These are phyloP conservation scores for Caenorhabditis doughertyi DNA, from an alignment of 2,888 invertebrate species.

Conservation along the genomic window DNA sequence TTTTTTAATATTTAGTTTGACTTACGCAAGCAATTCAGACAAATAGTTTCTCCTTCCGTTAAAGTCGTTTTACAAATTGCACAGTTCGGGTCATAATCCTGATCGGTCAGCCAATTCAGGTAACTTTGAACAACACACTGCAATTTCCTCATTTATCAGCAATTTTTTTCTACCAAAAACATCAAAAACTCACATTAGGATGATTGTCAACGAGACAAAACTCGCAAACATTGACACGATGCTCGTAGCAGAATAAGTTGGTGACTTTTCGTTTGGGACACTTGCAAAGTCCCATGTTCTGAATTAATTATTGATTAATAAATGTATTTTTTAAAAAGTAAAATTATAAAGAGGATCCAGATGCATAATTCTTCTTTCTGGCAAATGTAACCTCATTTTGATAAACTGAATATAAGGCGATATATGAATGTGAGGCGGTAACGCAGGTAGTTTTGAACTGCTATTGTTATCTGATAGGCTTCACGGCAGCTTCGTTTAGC, in stretches of 20 bases:
- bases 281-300: conserved; percentile 95
- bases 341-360: conserved; percentile 46
- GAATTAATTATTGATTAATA: not conserved
- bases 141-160: conserved; percentile 34
- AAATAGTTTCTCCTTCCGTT: conserved; percentile 87
- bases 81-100: conserved; percentile 96
- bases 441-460: too few species aligned
- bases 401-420: conserved; percentile 50
- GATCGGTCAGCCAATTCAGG: conserved; percentile 96
- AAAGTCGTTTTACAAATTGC: conserved; percentile 91
- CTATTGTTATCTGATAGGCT: too few species aligned
- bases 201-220: conserved; percentile 97
- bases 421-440: too few species aligned
- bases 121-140: conserved; percentile 99
- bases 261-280: conserved; percentile 97
- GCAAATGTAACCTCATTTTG: conserved; percentile 63
- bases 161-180: too few species aligned
- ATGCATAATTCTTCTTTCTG: conserved; percentile 67
- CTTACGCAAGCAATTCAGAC: conserved; percentile 82
- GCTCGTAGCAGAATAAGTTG: conserved; percentile 99
- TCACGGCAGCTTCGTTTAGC: too few species aligned
- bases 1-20: too few species aligned
- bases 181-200: conserved; percentile 88
- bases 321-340: not conserved
- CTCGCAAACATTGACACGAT: conserved; percentile 98